Conservation (phyloP, 2,888 invertebrate species). For the Melanophora roralis region DNA sequence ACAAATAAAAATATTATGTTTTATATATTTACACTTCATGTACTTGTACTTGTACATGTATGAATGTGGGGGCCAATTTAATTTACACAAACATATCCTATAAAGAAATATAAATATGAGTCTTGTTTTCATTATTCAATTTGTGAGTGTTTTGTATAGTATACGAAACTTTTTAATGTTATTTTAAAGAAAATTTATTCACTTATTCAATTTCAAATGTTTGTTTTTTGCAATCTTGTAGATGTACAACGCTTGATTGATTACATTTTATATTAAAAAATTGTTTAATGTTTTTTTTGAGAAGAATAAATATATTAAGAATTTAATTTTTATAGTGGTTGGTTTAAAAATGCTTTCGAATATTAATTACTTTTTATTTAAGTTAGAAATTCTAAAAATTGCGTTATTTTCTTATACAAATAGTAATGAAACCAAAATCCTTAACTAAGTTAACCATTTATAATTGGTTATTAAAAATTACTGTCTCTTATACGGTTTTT, state of each 20-base stretch:
- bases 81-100: background rate
- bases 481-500: too few species aligned
- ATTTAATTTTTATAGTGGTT: too few species aligned
- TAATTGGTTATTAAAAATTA: too few species aligned
- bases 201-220: conserved; percentile 32
- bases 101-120: background rate
- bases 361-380: background rate
- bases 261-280: conserved; percentile 20
- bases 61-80: conserved; percentile 2
- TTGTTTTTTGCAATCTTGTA: conserved; percentile 1
- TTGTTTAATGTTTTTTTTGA: background rate
- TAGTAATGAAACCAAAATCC: too few species aligned
- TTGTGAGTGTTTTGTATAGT: background rate
- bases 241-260: conserved; percentile 31
- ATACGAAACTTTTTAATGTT: background rate
- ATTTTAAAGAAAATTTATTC: background rate
- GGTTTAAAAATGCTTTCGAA: background rate
- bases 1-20: background rate
- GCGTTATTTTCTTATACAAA: background rate
- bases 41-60: too few species aligned
- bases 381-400: background rate
- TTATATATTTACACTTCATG: conserved; percentile 5
- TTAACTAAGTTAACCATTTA: too few species aligned
- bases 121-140: background rate
- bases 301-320: background rate